Base-by-base conservation (phyloP, 2,113 vertebrate genomes). In the Xenus cinereus region DNA sequence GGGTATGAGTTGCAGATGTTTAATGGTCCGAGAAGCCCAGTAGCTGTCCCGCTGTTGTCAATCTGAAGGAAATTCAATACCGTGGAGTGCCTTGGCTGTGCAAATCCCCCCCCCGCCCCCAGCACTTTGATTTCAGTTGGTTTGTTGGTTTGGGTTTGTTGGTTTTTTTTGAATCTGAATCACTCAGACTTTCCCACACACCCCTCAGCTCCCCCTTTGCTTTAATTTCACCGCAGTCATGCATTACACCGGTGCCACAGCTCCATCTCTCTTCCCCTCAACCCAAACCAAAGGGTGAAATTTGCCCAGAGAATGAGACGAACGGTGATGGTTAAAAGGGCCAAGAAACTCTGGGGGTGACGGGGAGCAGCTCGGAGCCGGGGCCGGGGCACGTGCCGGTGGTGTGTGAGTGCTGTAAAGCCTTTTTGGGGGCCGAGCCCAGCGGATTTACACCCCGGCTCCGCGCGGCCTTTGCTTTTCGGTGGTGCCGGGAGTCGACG, bases 221-320 rank as follows among this genome's bases (percentile, higher is more conserved):
- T 93, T 93, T 80, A 84, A 97, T 96, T 94, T 90, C 89, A 54
- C 96, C 83, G 96, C 96, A 95, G 87, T 84, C 86, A 84, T 89
- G 93, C 86, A 79, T 84, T 93, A 66, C 68, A 72, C 53, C 62
- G 75, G 72, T 92, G 84, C 72, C 84, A 92, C 87, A 86, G 90
- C 89, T 95, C 87, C 92, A 91, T 95, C 84, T 89, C 89, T 88
- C 82, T 93, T 90, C 35, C 22, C 48, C 26, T 94, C 75, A 43
- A 60, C 64, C 94, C 85, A 80, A 84, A 72, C 59, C 53, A 87
- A 79, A 68, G 94, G 86, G 78, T 82, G 94, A 63, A 85, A 94
- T 94, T 90, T 86, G 76, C 92, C 73, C 84, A 45, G 63, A 63
- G 73, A 68, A 68, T 48, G 43, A 91, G 84, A 60, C 39, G 59